Evolutionary conservation across 2,888 invertebrate genomes (phyloP), one percentile per base, ranked within the genome.

Genomic region (Scaptomyza tumidula): DNA sequence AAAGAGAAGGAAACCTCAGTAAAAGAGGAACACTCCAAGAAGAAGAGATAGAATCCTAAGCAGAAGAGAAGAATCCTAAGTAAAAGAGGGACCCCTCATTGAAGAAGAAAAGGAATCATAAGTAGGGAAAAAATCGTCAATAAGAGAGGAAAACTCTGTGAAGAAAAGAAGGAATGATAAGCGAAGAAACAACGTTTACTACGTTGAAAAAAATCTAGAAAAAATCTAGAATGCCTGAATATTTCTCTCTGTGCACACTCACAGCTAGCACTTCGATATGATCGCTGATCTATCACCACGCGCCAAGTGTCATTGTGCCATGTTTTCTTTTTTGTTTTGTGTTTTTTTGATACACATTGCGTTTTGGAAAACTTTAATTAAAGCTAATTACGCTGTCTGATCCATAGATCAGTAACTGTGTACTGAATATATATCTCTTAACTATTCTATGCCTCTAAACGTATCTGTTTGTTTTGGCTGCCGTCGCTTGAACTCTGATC

Each of bases 241-340:
- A 29, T 75, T 75, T 75, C 58, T 55, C 19, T 39, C 72, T 69
- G 69, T 76, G 75, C 14, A 64, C 24, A 64, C 14, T 65, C 16
- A 14, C 49, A 52, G 27, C 64, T 69, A 35, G 19, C 50, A 52
- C 62, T 67, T 61, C 35, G 56, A 61, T 57, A 39, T 57, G 54
- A 48, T 61, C 62, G 52, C 63, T 71, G 75, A 78, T 83, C 88
- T 88, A 86, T 78, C 77, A 87, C 83, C 85, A 86, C 83, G 88
- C 85, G 85, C 86, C 87, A 85, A 85, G 75, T 79, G 76, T 78
- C 65, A 70, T 60, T 49, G 54, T 27, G 16, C 16, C 19, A 16
- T 44, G 13, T 6, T 19, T 10, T 7, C 16, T 48, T 67, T 19
- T 19, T 19, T 19, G 19, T 24, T 3, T 24, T 4, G 27, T 33